Evolutionary conservation across 1,140 invertebrate genomes (phyloP), one percentile per base, ranked within the genome.

Genomic region (Scaptomyza montana): DNA sequence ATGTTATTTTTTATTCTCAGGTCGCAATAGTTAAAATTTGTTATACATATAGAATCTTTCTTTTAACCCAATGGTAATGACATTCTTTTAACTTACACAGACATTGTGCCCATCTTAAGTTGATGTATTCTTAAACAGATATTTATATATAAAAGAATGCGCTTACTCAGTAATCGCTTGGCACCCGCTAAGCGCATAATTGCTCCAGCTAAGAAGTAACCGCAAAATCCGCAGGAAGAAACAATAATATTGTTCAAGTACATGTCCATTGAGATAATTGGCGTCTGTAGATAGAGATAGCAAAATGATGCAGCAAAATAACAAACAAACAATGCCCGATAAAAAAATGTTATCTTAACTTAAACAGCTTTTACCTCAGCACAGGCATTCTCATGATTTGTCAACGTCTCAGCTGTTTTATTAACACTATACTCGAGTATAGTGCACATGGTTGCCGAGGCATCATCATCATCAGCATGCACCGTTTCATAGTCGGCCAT

Each of bases 211-310:
- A 80, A 56, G 6, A 93, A 90, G 63, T 94, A 94, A 0, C 93
- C 93, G 5, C 93, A 80, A 7, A 94, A 82, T 2, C 93, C 93
- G 0, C 92, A 90, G 0, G 92, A 89, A 0, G 93, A 93, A 0
- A 94, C 93, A 4, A 94, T 92, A 0, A 93, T 92, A 47, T 93
- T 93, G 80, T 94, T 94, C 1, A 93, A 81, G 65, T 94, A 94
- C 33, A 93, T 93, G 21, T 92, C 84, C 89, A 93, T 92, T 43
- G 93, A 92, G n/a, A 91, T 75, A 5, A 51, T 50, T 41, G 73
- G 74, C 16, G 73, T 67, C 90, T 91, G 41, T 8, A 56, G n/a
- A 10, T 3, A 55, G 2, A 21, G 6, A 30, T 16, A 19, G 25
- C 36, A 39, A 16, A 16, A 57, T 39, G 45, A 59, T 30, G 46